Base-by-base conservation (phyloP, 1,140 invertebrate species). In the Drosophila triauraria region DNA sequence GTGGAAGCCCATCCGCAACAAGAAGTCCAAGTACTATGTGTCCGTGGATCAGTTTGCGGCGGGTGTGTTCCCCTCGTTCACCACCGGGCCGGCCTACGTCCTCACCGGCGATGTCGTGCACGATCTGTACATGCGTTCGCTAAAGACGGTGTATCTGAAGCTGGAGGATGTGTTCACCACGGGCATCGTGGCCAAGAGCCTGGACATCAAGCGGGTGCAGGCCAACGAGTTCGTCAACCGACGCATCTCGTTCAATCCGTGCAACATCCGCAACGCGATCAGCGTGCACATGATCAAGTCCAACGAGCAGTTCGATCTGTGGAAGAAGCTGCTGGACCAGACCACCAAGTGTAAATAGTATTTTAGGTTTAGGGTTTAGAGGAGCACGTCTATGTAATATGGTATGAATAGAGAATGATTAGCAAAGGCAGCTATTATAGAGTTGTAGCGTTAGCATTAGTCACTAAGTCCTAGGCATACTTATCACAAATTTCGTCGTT, bases 221-320 rank as follows among this genome's bases (percentile, higher is more conserved):
- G 96, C 95, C 23, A 95, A 96, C 48, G 96, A 97, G 92, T 98
- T 98, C 93, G 94, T 97, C 50, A 98, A 98, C 92, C 95, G 96
- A 68, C 95, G 95, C 83, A 96, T 97, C 63, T 94, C 96, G 13
- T 95, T 97, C 67, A 97, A 95, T 84, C 95, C 96, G 10, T 98
- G 97, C 93, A 96, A 95, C 70, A 94, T 98, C 62, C 96, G 97
- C 90, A 95, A 96, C 76, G 95, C 95, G 9, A 96, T 98, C 68
- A 97, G 96, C 90, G 96, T 98, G 67, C 97, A 98, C 93, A 98
- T 97, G 97, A 96, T 98, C 32, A 97, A 97, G 87, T 96, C 95
- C 85, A 95, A 95, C 91, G 97, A 98, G 93, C 97, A 98, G 93
- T 98, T 97, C 93, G 97, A 98, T 93, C 94, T 98, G 46, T 98